phyloP scores from a whole-genome alignment of 2,113 vertebrate species.

The Gymnobelideus leadbeateri region DNA sequence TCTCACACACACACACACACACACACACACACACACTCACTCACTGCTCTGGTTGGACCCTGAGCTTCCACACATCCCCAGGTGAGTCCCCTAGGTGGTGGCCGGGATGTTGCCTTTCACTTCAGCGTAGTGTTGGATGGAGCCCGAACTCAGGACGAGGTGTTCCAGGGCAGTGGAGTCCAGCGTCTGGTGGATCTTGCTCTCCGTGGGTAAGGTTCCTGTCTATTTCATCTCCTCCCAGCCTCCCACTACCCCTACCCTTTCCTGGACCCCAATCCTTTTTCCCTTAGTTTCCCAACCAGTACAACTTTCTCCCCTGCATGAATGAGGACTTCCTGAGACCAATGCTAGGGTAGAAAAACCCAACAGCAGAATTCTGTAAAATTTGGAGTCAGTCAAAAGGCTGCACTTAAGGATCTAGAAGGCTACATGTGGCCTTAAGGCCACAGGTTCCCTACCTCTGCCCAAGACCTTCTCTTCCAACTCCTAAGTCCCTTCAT shows the following conservation, averaged over 20 bases:
- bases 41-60: neutral
- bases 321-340: neutral
- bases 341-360: neutral
- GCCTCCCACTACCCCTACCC: neutral
- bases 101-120: conserved; percentile 80
- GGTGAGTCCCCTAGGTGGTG: conserved; percentile 80
- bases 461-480: neutral
- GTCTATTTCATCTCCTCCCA: conserved; percentile 42
- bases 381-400: no score
- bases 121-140: conserved; percentile 82
- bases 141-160: conserved; percentile 81
- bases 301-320: neutral
- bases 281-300: neutral
- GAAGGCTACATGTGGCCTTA: no score
- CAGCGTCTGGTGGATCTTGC: conserved; percentile 84
- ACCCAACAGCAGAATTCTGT: no score
- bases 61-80: conserved; percentile 53
- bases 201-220: conserved; percentile 68
- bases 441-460: no score
- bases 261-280: neutral
- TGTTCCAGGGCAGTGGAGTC: conserved; percentile 84
- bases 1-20: neutral
- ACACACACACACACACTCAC: neutral
- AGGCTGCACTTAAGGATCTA: no score
- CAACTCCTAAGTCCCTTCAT: rapidly evolving